Evolutionary conservation across 1,140 invertebrate species (phyloP).

Genomic region (Anastrepha obliqua): DNA sequence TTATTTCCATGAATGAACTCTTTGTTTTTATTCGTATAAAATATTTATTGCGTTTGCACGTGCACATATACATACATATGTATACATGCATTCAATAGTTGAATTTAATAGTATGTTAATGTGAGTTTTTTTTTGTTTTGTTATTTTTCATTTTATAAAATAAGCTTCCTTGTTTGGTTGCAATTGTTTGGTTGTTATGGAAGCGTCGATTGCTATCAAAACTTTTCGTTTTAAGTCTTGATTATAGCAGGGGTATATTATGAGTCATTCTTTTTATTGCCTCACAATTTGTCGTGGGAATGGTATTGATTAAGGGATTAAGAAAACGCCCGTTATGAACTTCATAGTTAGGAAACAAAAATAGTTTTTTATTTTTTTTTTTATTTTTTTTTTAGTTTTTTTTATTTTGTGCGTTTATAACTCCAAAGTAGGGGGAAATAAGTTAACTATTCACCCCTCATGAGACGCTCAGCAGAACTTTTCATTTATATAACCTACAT

Average conservation of each 20-base stretch:
- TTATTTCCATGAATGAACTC: conserved; percentile 31
- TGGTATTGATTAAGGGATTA: too few relatives aligned
- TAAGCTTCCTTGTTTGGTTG: conserved; percentile 43
- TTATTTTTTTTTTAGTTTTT: too few relatives aligned
- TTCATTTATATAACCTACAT: too few relatives aligned
- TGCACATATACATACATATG: neutral
- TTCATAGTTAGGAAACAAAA: too few relatives aligned
- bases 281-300: neutral
- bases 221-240: neutral
- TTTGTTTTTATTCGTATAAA: conserved; percentile 7
- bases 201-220: conserved; percentile 34
- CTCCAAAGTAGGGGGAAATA: too few relatives aligned
- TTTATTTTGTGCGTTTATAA: too few relatives aligned
- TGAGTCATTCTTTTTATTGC: neutral
- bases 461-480: too few relatives aligned
- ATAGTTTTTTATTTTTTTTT: too few relatives aligned
- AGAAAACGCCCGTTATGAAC: too few relatives aligned
- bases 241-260: conserved; percentile 17
- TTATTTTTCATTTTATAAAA: conserved; percentile 16
- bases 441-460: too few relatives aligned
- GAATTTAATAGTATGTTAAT: too few relatives aligned
- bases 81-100: neutral
- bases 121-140: neutral
- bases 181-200: conserved; percentile 45
- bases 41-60: neutral